phyloP scores from a whole-genome alignment of 1,140 invertebrate genomes.

The Drosophila quadrilineata region DNA sequence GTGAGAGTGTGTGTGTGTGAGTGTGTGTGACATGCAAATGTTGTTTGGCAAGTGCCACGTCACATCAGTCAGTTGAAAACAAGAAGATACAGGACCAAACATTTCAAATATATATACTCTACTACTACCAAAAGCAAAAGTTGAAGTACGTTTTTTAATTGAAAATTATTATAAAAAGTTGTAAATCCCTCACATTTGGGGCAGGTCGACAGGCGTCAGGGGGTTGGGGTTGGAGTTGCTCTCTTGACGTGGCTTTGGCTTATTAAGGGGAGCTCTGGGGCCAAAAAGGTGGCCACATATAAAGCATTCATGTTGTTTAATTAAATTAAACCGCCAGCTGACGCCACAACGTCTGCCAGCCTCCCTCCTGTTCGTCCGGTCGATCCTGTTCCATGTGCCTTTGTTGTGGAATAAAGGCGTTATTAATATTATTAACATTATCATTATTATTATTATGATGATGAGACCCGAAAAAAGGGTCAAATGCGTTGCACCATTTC shows the following conservation, averaged over 20 bases:
- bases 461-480: slow-evolving; percentile 37
- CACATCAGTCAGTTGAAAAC: slow-evolving; percentile 31
- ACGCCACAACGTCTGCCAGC: slow-evolving; percentile 39
- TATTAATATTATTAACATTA: slow-evolving; percentile 77
- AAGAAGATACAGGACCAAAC: slow-evolving; percentile 36
- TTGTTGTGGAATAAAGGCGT: slow-evolving; percentile 75
- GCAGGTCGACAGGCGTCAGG: not conserved
- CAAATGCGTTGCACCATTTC: slow-evolving; percentile 50
- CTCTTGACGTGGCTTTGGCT: slow-evolving; percentile 27
- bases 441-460: slow-evolving; percentile 42
- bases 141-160: slow-evolving; percentile 74
- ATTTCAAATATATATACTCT: slow-evolving; percentile 24
- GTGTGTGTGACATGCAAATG: slow-evolving; percentile 73
- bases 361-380: slow-evolving; percentile 35
- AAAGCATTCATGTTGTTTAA: slow-evolving; percentile 76
- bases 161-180: slow-evolving; percentile 79
- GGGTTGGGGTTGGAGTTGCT: not conserved
- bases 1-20: slow-evolving; percentile 36
- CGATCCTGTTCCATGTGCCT: no score
- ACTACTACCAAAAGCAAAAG: slow-evolving; percentile 13
- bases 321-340: slow-evolving; percentile 68
- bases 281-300: slow-evolving; percentile 63
- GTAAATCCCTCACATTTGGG: slow-evolving; percentile 60
- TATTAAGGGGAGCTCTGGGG: slow-evolving; percentile 54
- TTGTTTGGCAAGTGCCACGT: slow-evolving; percentile 69